Conservation (phyloP, 1,140 invertebrate genomes). For the Harlomillsia oculata region DNA sequence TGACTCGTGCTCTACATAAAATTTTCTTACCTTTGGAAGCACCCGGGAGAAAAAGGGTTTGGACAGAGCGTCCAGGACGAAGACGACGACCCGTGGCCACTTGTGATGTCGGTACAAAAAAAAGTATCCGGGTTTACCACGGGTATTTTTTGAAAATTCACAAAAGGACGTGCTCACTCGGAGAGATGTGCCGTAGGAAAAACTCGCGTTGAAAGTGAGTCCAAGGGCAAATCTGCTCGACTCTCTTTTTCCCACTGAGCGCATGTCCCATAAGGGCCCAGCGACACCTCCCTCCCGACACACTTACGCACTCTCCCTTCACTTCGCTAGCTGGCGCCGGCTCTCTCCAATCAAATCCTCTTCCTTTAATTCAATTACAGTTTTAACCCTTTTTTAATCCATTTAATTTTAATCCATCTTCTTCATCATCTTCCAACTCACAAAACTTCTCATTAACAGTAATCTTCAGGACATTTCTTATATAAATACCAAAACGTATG, state of each 20-base stretch:
- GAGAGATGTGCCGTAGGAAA: conserved; percentile 7
- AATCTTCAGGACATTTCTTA: too few relatives aligned
- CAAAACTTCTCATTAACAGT: too few relatives aligned
- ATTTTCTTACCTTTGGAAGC: conserved; percentile 7
- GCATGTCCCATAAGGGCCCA: background rate
- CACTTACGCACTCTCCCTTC: too few relatives aligned
- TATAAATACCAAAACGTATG: too few relatives aligned
- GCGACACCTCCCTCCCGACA: background rate
- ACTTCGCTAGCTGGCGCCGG: background rate
- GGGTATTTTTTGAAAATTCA: too few relatives aligned
- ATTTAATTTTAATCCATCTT: too few relatives aligned
- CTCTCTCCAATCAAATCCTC: background rate
- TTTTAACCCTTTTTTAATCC: too few relatives aligned
- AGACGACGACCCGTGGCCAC: background rate
- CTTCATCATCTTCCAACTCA: too few relatives aligned
- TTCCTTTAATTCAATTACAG: too few relatives aligned
- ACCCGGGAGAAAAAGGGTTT: conserved; percentile 1
- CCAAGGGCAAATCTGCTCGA: conserved; percentile 16
- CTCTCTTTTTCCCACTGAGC: background rate
- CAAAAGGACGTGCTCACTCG: conserved; percentile 7
- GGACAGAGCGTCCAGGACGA: background rate
- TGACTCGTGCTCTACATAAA: too few relatives aligned
- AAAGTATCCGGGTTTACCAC: conserved; percentile 10
- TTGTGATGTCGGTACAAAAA: conserved; percentile 15
- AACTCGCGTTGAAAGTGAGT: conserved; percentile 22